These are phyloP conservation scores for Micropoecilia bifurca DNA, from an alignment of 2,797 vertebrate genomes.

Conservation along the genomic window DNA sequence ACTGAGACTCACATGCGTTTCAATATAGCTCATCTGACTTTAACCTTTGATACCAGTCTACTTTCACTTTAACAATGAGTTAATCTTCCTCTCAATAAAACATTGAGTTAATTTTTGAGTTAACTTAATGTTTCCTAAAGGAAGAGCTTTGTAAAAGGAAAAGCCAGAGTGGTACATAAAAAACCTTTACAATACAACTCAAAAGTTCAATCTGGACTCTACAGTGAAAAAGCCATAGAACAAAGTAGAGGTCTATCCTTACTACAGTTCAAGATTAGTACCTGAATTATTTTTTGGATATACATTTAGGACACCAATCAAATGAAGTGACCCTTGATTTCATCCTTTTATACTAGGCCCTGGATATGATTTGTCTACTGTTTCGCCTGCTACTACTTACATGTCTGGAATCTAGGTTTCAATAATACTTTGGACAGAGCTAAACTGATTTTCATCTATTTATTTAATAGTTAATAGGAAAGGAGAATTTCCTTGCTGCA, in stretches of 20 bases:
- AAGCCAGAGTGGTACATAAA: not conserved
- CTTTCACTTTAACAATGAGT: not conserved
- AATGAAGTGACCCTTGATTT: not conserved
- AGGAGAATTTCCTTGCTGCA: not conserved
- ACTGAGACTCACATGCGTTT: not conserved
- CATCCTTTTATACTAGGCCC: not conserved
- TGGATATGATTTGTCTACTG: not conserved
- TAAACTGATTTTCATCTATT: not conserved
- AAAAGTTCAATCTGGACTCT: not conserved
- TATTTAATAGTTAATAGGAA: not conserved
- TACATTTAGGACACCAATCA: not conserved
- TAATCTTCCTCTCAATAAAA: not conserved
- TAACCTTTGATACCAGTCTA: not conserved
- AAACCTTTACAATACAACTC: not conserved
- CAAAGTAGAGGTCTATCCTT: not conserved
- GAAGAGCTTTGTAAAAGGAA: not conserved
- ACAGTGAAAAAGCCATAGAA: not conserved
- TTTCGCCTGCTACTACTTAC: not conserved
- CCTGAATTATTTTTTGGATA: not conserved
- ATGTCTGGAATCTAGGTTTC: not conserved
- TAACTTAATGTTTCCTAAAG: not conserved
- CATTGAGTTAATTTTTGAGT: not conserved
- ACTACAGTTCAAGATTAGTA: too few species aligned
- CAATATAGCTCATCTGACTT: not conserved
- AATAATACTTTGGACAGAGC: not conserved